A percentile compares a stretch with the other conserved stretches of the same genome.
Evolutionary conservation across 2,113 vertebrate genomes (phyloP).

Genomic region (Lepisosteus osseus): DNA sequence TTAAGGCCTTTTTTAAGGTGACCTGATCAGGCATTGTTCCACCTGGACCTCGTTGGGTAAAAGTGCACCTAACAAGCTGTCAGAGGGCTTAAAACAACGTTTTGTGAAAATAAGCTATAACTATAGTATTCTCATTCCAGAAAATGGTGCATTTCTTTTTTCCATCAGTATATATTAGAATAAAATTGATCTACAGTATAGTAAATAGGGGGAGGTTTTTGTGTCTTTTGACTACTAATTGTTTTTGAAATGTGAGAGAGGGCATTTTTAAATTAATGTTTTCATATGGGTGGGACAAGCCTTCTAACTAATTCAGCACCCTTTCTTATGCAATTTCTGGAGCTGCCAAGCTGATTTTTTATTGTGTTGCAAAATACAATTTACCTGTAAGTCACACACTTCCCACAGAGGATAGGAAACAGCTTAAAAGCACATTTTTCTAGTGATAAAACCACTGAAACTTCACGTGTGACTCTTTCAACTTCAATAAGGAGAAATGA

Average conservation of each 20-base stretch:
- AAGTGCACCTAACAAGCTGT: no score
- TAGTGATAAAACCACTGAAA: not conserved
- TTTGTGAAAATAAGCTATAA: no score
- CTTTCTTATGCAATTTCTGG: not conserved
- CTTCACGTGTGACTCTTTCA: not conserved
- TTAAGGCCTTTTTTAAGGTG: no score
- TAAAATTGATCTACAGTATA: no score
- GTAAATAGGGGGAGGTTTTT: not conserved
- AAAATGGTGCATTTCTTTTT: no score
- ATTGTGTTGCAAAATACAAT: not conserved
- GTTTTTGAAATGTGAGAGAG: not conserved
- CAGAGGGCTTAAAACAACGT: no score
- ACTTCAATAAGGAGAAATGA: not conserved
- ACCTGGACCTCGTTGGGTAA: no score
- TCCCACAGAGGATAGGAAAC: not conserved
- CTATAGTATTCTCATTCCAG: no score
- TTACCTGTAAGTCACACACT: not conserved
- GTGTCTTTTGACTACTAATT: not conserved
- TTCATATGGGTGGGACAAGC: not conserved
- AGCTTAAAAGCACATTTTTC: not conserved
- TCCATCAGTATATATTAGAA: no score
- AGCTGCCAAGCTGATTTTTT: slow-evolving; percentile 8
- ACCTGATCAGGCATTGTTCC: no score
- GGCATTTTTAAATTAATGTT: not conserved
- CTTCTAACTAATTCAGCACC: not conserved